Percentiles rank a stretch among this genome's conserved stretches.
Conservation (phyloP, 1,140 invertebrate species). For the Papilio helenus region DNA sequence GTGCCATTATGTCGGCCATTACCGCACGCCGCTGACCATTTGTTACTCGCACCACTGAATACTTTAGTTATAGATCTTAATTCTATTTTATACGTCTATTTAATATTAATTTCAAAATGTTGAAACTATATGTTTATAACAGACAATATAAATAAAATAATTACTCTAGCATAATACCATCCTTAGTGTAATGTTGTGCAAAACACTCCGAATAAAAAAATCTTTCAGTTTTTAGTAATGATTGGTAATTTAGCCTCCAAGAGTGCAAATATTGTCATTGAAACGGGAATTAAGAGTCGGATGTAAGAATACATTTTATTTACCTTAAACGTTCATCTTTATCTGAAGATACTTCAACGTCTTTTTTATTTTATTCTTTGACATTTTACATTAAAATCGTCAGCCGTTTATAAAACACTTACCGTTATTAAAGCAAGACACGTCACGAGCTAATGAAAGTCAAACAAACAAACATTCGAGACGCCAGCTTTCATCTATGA, state of each 20-base stretch:
- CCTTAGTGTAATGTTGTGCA: not conserved
- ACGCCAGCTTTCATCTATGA: conserved; percentile 45
- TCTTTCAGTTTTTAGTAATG: too few relatives aligned
- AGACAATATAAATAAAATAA: not conserved
- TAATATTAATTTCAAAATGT: too few relatives aligned
- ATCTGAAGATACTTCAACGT: not conserved
- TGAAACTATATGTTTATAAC: too few relatives aligned
- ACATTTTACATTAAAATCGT: not conserved
- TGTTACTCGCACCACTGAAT: not conserved
- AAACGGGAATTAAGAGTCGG: not conserved
- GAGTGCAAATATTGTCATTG: too few relatives aligned
- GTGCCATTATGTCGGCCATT: conserved; percentile 29
- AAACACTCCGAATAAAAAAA: not conserved
- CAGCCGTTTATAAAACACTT: conserved; percentile 25
- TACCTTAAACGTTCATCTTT: not conserved
- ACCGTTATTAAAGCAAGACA: conserved; percentile 6
- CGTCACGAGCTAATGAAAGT: conserved; percentile 33
- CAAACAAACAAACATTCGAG: conserved; percentile 29
- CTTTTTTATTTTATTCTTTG: not conserved
- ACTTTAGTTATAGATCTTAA: conserved; percentile 12
- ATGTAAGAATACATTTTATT: not conserved
- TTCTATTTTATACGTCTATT: not conserved
- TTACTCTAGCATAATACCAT: not conserved
- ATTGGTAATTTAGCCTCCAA: too few relatives aligned
- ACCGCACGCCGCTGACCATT: not conserved